phyloP scores from a whole-genome alignment of 2,113 vertebrate species.

The Grammomys surdaster region DNA sequence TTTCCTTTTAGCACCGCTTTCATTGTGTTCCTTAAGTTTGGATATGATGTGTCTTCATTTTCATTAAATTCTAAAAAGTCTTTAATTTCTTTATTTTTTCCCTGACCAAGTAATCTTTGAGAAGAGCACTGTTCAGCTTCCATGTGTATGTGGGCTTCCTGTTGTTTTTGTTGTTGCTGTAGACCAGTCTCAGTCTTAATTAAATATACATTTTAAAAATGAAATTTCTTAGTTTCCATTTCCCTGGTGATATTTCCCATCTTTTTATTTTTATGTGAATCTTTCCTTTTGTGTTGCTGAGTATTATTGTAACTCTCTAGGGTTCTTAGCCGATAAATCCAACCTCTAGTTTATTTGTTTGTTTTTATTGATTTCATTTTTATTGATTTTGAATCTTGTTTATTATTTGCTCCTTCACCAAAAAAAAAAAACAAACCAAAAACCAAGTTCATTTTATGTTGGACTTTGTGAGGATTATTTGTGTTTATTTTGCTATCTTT shows the following conservation, averaged over 20 bases:
- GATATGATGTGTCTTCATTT: too few species aligned
- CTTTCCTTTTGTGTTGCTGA: background rate
- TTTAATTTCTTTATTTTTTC: too few species aligned
- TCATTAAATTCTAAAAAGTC: too few species aligned
- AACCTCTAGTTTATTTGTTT: background rate
- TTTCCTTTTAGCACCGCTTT: too few species aligned
- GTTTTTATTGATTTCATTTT: conserved; percentile 21
- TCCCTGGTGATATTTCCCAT: background rate
- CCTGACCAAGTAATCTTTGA: too few species aligned
- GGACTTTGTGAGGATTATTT: background rate
- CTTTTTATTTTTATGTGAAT: background rate
- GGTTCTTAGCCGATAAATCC: background rate
- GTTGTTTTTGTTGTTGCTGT: too few species aligned
- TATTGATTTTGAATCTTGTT: background rate
- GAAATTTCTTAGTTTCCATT: background rate
- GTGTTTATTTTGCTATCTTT: background rate
- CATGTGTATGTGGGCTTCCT: too few species aligned
- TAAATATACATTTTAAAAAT: background rate
- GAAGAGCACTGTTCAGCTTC: too few species aligned
- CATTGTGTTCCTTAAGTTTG: too few species aligned
- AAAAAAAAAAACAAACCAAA: background rate
- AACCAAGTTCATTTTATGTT: background rate
- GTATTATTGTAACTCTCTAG: background rate
- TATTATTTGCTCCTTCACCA: background rate
- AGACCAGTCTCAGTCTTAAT: background rate